A percentile compares a stretch with the other conserved stretches of the same genome.
These are phyloP conservation scores for Candidula unifasciata DNA, from an alignment of 2,888 invertebrate species.

Conservation along the genomic window DNA sequence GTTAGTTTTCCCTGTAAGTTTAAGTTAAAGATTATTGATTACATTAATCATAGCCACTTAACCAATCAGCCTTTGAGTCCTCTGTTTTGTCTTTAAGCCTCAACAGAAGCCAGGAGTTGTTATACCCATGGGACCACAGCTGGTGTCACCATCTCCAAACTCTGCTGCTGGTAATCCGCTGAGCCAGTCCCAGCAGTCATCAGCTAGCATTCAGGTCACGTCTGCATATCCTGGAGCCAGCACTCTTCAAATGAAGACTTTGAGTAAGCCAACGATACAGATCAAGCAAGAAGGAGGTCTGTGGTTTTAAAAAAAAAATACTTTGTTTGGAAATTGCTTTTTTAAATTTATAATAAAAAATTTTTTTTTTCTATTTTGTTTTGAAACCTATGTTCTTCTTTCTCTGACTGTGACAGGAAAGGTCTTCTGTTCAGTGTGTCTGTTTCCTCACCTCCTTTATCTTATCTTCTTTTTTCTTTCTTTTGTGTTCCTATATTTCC, in stretches of 20 bases:
- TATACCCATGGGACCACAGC: slow-evolving; percentile 72
- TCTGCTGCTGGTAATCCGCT: slow-evolving; percentile 31
- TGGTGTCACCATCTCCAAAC: slow-evolving; percentile 51
- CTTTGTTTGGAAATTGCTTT: no score
- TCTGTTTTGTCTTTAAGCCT: slow-evolving; percentile 51
- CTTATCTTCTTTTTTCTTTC: no score
- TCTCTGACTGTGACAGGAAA: no score
- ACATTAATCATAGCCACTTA: neutral
- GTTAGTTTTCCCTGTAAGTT: neutral
- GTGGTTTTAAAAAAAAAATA: neutral
- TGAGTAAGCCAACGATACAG: slow-evolving; percentile 73
- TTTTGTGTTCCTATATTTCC: no score
- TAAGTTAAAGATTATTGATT: neutral
- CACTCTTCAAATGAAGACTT: slow-evolving; percentile 67
- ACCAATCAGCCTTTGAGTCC: neutral
- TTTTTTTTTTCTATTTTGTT: no score
- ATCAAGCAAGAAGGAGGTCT: slow-evolving; percentile 76
- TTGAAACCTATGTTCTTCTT: no score
- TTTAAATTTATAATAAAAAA: no score
- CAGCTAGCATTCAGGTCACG: slow-evolving; percentile 44
- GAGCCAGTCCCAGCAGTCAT: slow-evolving; percentile 26
- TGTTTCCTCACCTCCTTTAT: no score
- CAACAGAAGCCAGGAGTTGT: slow-evolving; percentile 70
- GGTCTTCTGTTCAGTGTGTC: no score
- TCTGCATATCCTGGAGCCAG: slow-evolving; percentile 62